Base-by-base conservation (phyloP, 2,888 invertebrate species). In the Rotaria magnacalcarata region DNA sequence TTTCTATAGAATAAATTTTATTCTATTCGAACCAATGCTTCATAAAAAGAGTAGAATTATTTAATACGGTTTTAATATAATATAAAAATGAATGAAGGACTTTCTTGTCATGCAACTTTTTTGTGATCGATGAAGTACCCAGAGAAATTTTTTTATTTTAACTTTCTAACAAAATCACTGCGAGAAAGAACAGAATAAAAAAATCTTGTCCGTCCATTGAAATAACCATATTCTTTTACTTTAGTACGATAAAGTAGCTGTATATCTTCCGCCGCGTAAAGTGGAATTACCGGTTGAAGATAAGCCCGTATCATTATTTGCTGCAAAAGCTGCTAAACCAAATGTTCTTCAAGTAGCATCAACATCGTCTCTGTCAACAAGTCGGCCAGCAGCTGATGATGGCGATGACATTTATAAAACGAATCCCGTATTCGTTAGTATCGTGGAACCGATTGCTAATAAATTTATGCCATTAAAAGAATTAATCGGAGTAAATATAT, bases 381-480 rank as follows among this genome's bases (percentile, higher is more conserved):
- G 54, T 54, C n/a, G 34, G 27, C 19, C 67, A 14, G 67, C 27
- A 14, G 43, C 14, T 41, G 74, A 74, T 11, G 74, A 41, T 1
- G 41, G 24, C 41, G 74, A 41, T 6, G 8, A 74, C 41, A 52
- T 54, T 34, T 74, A 85, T 43, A 86, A 86, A 47, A 84, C 84
- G 6, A 67, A 85, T 80, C 60, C 74, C 34, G 11, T 24, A n/a
- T 84, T 85, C 11, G 47, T 75, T 67, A 67, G 54, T 67, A 67
- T 54, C 14, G n/a, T 85, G 2, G 85, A 86, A 19, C 86, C 86
- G 4, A 85, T 86, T 21, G 86, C 86, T 27, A 89, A 89, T 84
- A 88, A 89, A 88, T 90, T 90, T 90, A 89, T 90, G 88, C 88
- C 88, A 24, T 89, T 90, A 4, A 87, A 88, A 86, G 89, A 90